Evolutionary conservation across 2,888 invertebrate genomes (phyloP).

Genomic region (Cerceris rybyensis): DNA sequence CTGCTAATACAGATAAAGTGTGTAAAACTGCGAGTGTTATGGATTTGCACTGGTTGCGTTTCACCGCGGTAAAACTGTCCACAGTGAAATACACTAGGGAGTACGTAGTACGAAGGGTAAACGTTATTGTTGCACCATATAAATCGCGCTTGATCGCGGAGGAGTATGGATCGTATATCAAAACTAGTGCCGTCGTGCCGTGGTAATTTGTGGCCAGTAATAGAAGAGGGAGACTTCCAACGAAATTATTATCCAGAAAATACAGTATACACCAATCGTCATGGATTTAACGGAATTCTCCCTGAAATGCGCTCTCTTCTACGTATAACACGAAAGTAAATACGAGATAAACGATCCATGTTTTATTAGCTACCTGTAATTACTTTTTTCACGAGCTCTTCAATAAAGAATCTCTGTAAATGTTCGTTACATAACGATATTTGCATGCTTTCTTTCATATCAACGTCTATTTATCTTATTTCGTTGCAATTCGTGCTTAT

Average conservation of each 20-base stretch:
- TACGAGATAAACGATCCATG: background rate
- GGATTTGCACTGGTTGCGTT: slow-evolving; percentile 62
- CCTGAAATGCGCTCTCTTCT: background rate
- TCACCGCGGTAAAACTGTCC: slow-evolving; percentile 66
- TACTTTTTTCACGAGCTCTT: too few relatives aligned
- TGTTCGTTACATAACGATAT: too few relatives aligned
- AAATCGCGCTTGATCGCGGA: slow-evolving; percentile 69
- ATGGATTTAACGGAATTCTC: slow-evolving; percentile 21
- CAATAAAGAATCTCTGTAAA: too few relatives aligned
- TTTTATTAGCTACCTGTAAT: too few relatives aligned
- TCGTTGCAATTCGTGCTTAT: too few relatives aligned
- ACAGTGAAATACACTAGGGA: slow-evolving; percentile 62
- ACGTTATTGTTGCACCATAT: slow-evolving; percentile 70
- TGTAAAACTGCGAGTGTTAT: slow-evolving; percentile 55
- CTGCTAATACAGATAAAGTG: slow-evolving; percentile 63
- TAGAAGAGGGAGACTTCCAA: slow-evolving; percentile 62
- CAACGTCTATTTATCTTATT: too few relatives aligned
- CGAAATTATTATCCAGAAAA: slow-evolving; percentile 70
- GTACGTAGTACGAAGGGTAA: slow-evolving; percentile 54
- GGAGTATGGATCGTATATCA: slow-evolving; percentile 70
- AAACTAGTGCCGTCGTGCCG: slow-evolving; percentile 60
- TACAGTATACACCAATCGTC: slow-evolving; percentile 43
- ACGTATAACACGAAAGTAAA: background rate
- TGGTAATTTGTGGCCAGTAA: slow-evolving; percentile 67
- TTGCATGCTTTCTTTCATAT: too few relatives aligned